Base-by-base conservation (phyloP, 2,888 invertebrate genomes). In the Platycheirus albimanus region DNA sequence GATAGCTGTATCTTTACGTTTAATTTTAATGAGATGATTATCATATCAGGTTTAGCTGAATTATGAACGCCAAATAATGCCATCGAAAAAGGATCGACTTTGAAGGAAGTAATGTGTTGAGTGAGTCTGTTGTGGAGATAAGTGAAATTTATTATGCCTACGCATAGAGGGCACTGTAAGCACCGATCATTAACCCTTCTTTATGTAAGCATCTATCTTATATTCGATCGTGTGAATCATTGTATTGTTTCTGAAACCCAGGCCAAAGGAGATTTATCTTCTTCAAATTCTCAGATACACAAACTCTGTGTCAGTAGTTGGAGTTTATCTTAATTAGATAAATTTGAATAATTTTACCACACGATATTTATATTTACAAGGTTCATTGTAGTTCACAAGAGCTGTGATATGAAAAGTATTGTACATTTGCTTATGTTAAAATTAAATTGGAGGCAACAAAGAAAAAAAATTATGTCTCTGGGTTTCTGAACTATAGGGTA, bases 261-360 rank as follows among this genome's bases (percentile, higher is more conserved):
- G n/a, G n/a, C n/a, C n/a, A n/a, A n/a, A n/a, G 11, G 6, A 19
- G 5, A 47, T 20, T n/a, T 47, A 47, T n/a, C n/a, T 19, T 8
- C 5, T n/a, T 20, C 3, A 11, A 0, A 19, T 1, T 7, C 11
- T 13, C 15, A 52, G 47, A 24, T 24, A 24, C 3, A 3, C 24
- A 24, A 24, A 36, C 52, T 63, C 24, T 66, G 30, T 66, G 66
- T 58, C 67, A 67, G 66, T 58, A 43, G 66, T 43, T 49, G 67
- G 51, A 58, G 67, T 56, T 43, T 7, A 51, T 20, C 38, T 30
- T 11, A 41, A 64, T 47, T 36, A 45, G 33, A 43, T 30, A 36
- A 43, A 74, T 47, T 76, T 76, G 52, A 76, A 69, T 69, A 76
- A 52, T 52, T 69, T 28, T 28, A 43, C 15, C 30, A 43, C 28